Evolutionary conservation across 2,797 vertebrate genomes (phyloP), one percentile per base, ranked within the genome.

Genomic region (Pipistrellus pipistrellus): DNA sequence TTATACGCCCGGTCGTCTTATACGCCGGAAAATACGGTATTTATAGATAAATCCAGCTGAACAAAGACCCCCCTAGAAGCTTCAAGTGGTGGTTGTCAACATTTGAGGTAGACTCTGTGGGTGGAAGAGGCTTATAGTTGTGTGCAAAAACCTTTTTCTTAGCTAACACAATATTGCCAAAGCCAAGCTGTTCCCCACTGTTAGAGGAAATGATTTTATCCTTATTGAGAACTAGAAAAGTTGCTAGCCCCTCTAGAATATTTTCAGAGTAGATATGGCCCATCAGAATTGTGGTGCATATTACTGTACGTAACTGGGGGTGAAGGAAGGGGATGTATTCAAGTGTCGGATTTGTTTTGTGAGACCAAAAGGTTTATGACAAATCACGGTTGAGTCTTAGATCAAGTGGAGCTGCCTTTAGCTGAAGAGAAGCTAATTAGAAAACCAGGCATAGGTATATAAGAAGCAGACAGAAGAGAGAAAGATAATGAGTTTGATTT

Each of bases 281-380:
- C 53, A 21, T 21, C 53, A 55, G 20, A 6, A 78, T 88, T 88
- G 68, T 85, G 30, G 68, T 91, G 62, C 55, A 69, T 85, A 59
- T 68, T 82, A 53, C 17, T 53, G 17, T 51, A 0, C 38, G 38
- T 57, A 95, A 81, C 30, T 71, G 32, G 27, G 25, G 7, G 14
- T 82, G 21, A 30, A 48, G n/a, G 32, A 92, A 92, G 30, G 4
- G 48, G 14, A 2, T 57, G 5, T 90, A 84, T 30, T 75, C 18
- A 87, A 66, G 38, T 93, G 44, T 69, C 68, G 85, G 17, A 53
- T 85, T 94, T 92, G 66, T 86, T 91, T 84, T 82, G 21, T 88
- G 83, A 94, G 48, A 41, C 72, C 92, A 90, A 96, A 92, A 44
- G 92, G 17, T 84, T 94, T 83, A 82, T 92, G 53, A 84, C 44